These are phyloP conservation scores for Melanaphis sacchari DNA, from an alignment of 1,140 invertebrate species.

Conservation along the genomic window DNA sequence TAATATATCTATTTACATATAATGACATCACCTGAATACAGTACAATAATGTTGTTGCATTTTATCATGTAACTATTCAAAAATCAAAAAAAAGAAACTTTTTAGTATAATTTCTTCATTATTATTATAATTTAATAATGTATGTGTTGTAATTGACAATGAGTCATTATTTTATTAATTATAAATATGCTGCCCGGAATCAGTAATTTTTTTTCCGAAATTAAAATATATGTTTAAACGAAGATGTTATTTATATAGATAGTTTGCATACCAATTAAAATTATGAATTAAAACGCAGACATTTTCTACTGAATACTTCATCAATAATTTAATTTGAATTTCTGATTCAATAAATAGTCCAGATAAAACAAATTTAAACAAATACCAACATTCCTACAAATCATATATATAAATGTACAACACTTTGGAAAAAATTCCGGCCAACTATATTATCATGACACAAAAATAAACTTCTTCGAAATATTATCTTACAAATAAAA, in stretches of 20 bases:
- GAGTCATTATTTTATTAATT: neutral
- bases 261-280: neutral
- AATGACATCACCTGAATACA: conserved; percentile 13
- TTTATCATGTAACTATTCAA: neutral
- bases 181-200: neutral
- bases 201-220: neutral
- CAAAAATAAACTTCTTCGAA: neutral
- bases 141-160: neutral
- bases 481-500: neutral
- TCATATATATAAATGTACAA: neutral
- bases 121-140: neutral
- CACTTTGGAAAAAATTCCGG: neutral
- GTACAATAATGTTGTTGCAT: neutral
- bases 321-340: neutral
- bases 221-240: neutral
- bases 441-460: neutral
- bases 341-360: neutral
- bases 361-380: conserved; percentile 2
- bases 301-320: neutral
- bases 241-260: neutral
- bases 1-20: conserved; percentile 2
- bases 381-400: neutral
- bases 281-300: neutral
- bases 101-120: neutral
- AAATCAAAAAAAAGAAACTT: neutral